Base-by-base conservation (phyloP, 1,140 invertebrate genomes). In the Parapsyche elsis region DNA sequence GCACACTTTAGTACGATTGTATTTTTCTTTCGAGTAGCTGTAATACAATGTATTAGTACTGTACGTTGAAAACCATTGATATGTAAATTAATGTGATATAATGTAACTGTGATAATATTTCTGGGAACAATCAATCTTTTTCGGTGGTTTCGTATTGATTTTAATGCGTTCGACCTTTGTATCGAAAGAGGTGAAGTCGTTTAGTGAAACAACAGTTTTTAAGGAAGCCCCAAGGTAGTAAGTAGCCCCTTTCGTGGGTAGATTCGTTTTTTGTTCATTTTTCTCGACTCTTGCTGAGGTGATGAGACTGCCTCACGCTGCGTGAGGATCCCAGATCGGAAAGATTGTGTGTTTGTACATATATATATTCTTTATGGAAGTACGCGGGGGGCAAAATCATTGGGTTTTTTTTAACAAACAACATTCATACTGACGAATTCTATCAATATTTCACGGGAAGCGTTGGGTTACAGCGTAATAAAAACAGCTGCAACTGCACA, bases 241-340 rank as follows among this genome's bases (percentile, higher is more conserved):
- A 9, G 9, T 45, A 21, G 57, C 16, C 16, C 57, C 19, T 19
- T 53, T 19, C 16, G 71, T 21, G 26, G 16, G 23, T 71, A 21
- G 67, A 19, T 21, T 1, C 24, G 26, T 71, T 71, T 71, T 71
- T 71, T 45, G 10, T 30, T 45, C 24, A 19, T 61, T 78, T 67
- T 67, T 23, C 16, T 16, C 49, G 49, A 23, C 79, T 76, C 71
- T 59, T 14, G 67, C 73, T 23, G 70, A 82, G 81, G 78, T 80
- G 81, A 80, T 82, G 78, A 79, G 49, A 76, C 77, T 67, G 70
- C 78, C 81, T 24, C 81, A 78, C 71, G 78, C 76, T 78, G 81
- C 23, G 59, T 26, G 30, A 44, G 64, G 73, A 76, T 77, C 78
- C 78, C 12, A 82, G 81, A 82, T 82, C 78, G 21, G 49, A 30